Evolutionary conservation across 1,140 invertebrate genomes (phyloP), one percentile per base, ranked within the genome.

Genomic region (Atta cephalotes): DNA sequence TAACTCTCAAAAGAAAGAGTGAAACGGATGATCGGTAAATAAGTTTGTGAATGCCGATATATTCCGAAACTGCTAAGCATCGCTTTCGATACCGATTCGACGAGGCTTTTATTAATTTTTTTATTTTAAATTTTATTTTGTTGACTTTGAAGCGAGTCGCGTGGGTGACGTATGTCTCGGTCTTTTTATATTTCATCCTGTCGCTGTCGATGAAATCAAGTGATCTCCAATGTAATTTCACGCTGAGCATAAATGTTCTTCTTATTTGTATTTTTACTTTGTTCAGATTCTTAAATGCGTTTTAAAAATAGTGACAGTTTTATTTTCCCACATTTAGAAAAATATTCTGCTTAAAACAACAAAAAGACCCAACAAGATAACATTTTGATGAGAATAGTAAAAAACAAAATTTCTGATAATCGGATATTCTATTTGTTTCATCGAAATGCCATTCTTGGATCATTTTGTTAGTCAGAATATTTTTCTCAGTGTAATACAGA

Each of bases 141-240:
- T 70, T 18, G 31, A 35, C 3, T 14, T 16, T 5, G 31, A 39
- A 77, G 18, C 7, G 31, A 9, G 1, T 7, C 28, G n/a, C 51
- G 53, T 39, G 53, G 28, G 2, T 35, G 28, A 72, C 18, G 14
- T 16, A 39, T 35, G 14, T 25, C 74, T 60, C 31, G 35, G 14
- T 39, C 31, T 77, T 25, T 77, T 60, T 7, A 76, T 2, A 58
- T 39, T 9, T 62, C 21, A 2, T 39, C 9, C 21, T 45, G 9
- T 45, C 39, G 39, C 12, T 53, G 28, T 74, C 51, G 18, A 39
- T 60, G 56, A 25, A 25, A 39, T 76, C 72, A 18, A 74, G 53
- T 12, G 31, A 60, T 60, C 10, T 58, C 14, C 18, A 3, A 74
- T 72, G 25, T 31, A 74, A 74, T 74, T 74, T 74, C 28, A 74